Evolutionary conservation across 1,140 invertebrate genomes (phyloP).

Genomic region (Caerostris extrusa): DNA sequence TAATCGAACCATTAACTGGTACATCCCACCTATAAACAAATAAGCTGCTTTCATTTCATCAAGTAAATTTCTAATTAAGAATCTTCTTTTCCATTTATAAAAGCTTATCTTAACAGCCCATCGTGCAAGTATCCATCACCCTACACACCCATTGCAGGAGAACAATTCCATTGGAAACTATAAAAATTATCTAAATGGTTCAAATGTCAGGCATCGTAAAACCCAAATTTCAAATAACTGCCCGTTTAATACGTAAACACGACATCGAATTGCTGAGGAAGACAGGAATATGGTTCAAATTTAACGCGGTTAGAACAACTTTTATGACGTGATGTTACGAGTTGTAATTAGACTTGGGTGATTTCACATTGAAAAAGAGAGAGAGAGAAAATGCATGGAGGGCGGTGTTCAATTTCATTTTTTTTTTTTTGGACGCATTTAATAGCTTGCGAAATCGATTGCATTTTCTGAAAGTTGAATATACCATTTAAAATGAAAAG

Average conservation of each 20-base stretch:
- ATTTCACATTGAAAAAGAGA: not conserved
- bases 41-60: not conserved
- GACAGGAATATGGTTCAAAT: not conserved
- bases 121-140: not conserved
- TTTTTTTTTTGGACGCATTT: not conserved
- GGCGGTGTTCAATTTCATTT: not conserved
- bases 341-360: conserved; percentile 20
- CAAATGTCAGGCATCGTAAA: not conserved
- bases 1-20: not conserved
- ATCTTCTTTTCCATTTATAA: not conserved
- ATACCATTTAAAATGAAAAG: not conserved
- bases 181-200: conserved; percentile 42
- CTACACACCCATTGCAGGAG: not conserved
- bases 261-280: not conserved
- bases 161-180: not conserved
- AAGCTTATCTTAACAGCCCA: not conserved
- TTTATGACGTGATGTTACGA: not conserved
- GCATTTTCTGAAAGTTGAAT: not conserved
- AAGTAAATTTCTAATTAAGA: not conserved
- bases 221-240: not conserved
- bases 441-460: not conserved
- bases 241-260: not conserved
- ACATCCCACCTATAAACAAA: not conserved
- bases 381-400: not conserved
- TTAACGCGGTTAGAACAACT: not conserved